Percentiles rank a stretch among this genome's conserved stretches.
phyloP scores from a whole-genome alignment of 2,888 invertebrate species.

The Rhyacophila evoluta region DNA sequence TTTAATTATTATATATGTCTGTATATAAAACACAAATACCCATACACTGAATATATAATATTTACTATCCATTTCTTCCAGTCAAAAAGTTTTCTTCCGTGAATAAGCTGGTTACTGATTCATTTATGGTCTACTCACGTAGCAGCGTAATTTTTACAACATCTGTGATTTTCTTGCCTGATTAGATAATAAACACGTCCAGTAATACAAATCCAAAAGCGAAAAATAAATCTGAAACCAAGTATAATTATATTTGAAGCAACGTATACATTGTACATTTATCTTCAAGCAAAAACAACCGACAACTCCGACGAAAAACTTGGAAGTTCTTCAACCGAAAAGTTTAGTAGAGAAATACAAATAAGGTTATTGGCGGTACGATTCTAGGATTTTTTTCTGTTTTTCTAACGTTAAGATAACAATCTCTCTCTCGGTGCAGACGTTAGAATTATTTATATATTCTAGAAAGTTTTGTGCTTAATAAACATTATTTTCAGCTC shows the following conservation, averaged over 20 bases:
- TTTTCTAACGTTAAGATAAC: conserved; percentile 26
- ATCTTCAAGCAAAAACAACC: conserved; percentile 17
- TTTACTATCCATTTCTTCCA: no score
- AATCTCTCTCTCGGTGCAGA: conserved; percentile 32
- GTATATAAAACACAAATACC: no score
- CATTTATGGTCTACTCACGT: conserved; percentile 6
- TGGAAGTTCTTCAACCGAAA: conserved; percentile 29
- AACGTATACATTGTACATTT: no score
- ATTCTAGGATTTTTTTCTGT: conserved; percentile 26
- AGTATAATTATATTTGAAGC: no score
- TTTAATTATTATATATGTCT: no score
- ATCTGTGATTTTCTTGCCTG: conserved; percentile 22
- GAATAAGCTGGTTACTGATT: not conserved
- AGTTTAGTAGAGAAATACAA: conserved; percentile 37
- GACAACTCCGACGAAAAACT: conserved; percentile 26
- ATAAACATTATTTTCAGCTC: conserved; percentile 47
- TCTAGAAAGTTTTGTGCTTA: conserved; percentile 45
- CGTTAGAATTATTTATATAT: conserved; percentile 39
- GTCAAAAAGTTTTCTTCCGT: not conserved
- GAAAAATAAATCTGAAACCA: conserved; percentile 8
- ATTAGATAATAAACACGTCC: conserved; percentile 29
- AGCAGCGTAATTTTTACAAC: not conserved
- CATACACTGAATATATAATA: no score
- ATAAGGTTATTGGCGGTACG: conserved; percentile 40
- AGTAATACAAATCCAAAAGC: not conserved